Evolutionary conservation across 2,113 vertebrate species (phyloP).

Genomic region (Entomyzon cyanotis): DNA sequence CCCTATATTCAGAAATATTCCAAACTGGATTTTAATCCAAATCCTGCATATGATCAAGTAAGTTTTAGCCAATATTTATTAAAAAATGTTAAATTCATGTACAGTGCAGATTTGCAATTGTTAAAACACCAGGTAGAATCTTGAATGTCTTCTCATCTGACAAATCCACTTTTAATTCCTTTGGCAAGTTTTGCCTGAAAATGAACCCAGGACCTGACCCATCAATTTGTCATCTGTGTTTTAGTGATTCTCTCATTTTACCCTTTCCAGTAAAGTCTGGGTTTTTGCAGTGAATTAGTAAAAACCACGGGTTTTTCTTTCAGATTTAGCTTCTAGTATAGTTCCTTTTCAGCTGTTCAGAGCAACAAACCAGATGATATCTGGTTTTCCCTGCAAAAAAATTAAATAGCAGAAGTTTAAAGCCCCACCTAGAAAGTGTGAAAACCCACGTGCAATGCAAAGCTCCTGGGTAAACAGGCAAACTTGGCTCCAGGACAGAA

Average conservation of each 20-base stretch:
- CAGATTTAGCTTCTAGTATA: not conserved
- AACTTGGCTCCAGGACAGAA: not conserved
- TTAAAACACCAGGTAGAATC: not conserved
- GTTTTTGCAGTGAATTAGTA: not conserved
- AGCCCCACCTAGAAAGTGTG: not conserved
- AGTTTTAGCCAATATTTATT: not conserved
- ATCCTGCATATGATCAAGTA: not conserved
- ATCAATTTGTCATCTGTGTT: not conserved
- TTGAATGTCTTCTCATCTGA: not conserved
- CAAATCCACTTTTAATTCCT: not conserved
- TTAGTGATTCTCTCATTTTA: not conserved
- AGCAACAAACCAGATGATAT: not conserved
- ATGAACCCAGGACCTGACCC: not conserved
- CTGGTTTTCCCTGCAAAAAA: not conserved
- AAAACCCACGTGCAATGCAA: not conserved
- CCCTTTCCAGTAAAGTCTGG: not conserved
- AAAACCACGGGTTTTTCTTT: not conserved
- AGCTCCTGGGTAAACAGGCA: not conserved
- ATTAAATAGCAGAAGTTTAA: not conserved
- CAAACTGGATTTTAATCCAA: not conserved
- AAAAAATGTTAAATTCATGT: accelerated
- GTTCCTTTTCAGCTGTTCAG: not conserved
- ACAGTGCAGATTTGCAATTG: not conserved
- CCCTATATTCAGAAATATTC: not conserved
- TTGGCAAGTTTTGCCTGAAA: not conserved